A percentile compares a stretch with the other conserved stretches of the same genome.
These are phyloP conservation scores for Galerucella pusilla DNA, from an alignment of 2,888 invertebrate genomes.

Conservation along the genomic window DNA sequence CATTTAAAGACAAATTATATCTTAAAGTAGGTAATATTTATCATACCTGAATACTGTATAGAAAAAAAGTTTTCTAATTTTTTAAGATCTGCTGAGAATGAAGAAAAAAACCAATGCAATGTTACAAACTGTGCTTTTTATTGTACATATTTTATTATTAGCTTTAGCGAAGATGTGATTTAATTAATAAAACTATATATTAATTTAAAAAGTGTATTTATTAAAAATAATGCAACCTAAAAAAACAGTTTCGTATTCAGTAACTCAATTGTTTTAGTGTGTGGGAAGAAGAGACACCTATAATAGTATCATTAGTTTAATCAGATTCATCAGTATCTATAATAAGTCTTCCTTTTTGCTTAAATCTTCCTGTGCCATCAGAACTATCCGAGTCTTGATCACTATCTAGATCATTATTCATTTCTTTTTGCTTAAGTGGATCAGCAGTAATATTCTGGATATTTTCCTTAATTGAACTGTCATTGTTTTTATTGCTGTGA, in stretches of 20 bases:
- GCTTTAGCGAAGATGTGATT: conserved; percentile 54
- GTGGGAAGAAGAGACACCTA: too few species aligned
- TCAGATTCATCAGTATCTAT: conserved; percentile 1
- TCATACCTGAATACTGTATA: neutral
- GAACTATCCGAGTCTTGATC: neutral
- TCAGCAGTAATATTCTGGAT: neutral
- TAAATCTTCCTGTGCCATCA: neutral
- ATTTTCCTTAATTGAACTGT: conserved; percentile 5
- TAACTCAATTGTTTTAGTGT: too few species aligned
- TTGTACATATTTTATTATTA: conserved; percentile 50
- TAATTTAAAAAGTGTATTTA: conserved; percentile 37
- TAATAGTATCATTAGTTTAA: neutral
- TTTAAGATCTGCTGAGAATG: conserved; percentile 27
- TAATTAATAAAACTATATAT: conserved; percentile 51
- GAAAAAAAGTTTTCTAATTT: conserved; percentile 21
- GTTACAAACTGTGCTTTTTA: conserved; percentile 37
- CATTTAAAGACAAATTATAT: neutral
- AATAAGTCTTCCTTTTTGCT: conserved; percentile 1
- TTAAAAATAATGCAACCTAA: conserved; percentile 45
- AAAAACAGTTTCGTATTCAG: neutral
- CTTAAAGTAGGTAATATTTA: conserved; percentile 20
- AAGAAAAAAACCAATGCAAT: conserved; percentile 18
- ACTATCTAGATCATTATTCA: neutral
- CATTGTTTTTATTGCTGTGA: neutral
- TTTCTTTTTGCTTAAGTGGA: neutral